These are phyloP conservation scores for Drosophila lowei DNA, from an alignment of 1,140 invertebrate genomes.

Conservation along the genomic window DNA sequence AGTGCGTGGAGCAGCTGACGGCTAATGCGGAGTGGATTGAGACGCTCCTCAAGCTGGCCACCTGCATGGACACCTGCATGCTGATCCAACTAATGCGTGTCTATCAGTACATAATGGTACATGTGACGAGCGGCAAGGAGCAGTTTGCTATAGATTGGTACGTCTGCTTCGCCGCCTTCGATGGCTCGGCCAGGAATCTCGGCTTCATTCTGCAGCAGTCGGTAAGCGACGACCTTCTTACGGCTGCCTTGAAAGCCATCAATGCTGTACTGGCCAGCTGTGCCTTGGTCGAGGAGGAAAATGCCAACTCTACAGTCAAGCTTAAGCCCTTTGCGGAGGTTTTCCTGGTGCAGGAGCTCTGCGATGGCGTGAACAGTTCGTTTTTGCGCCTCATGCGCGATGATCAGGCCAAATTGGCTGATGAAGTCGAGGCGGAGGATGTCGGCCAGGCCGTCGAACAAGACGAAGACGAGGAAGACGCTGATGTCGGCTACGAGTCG, in stretches of 20 bases:
- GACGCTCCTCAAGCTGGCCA: constrained; percentile 85
- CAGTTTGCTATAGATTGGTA: constrained; percentile 74
- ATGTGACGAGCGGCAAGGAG: constrained; percentile 64
- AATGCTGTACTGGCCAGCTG: constrained; percentile 84
- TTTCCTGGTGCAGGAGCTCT: constrained; percentile 66
- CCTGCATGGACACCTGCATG: constrained; percentile 86
- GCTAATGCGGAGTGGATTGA: constrained; percentile 83
- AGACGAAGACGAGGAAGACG: constrained; percentile 48
- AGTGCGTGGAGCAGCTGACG: constrained; percentile 83
- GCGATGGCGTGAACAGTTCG: constrained; percentile 73
- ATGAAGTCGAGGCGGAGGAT: constrained; percentile 37
- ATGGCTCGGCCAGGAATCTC: constrained; percentile 84
- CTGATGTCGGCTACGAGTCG: constrained; percentile 39
- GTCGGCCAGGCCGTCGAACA: constrained; percentile 12
- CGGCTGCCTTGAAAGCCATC: constrained; percentile 84
- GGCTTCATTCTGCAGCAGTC: constrained; percentile 88
- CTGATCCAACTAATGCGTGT: constrained; percentile 88
- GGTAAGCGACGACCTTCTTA: constrained; percentile 86
- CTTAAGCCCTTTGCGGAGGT: constrained; percentile 69
- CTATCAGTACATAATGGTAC: constrained; percentile 85
- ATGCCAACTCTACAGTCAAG: constrained; percentile 47
- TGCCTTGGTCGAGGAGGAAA: constrained; percentile 72
- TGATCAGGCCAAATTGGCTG: constrained; percentile 51
- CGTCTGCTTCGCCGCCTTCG: constrained; percentile 63
- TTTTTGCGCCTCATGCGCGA: constrained; percentile 72